Evolutionary conservation across 2,113 vertebrate genomes (phyloP).

Genomic region (Xenus cinereus): DNA sequence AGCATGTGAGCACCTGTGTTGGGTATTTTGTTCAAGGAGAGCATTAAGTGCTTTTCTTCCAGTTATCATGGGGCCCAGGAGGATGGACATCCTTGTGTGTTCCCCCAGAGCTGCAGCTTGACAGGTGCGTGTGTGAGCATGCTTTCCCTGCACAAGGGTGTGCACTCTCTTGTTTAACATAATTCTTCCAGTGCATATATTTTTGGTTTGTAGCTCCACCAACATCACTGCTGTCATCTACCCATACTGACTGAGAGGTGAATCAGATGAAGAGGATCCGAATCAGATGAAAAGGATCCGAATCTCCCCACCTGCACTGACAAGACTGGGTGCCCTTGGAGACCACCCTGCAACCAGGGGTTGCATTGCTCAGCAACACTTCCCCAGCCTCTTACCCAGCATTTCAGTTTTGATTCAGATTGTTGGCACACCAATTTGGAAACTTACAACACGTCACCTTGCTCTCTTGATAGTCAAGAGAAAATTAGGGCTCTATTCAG

Average conservation of each 20-base stretch:
- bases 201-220: not conserved
- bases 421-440: not conserved
- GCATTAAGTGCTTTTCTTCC: not conserved
- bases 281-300: accelerated
- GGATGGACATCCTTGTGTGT: not conserved
- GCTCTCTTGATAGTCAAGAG: not conserved
- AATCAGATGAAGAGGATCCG: accelerated
- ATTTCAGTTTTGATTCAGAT: not conserved
- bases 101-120: accelerated
- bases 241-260: not conserved
- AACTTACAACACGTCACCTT: not conserved
- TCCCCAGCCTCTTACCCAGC: not conserved
- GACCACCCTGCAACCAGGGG: not conserved
- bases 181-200: not conserved
- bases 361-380: not conserved
- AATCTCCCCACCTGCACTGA: accelerated
- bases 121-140: accelerated
- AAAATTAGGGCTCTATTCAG: not conserved
- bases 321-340: not conserved
- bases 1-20: not conserved
- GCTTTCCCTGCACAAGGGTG: not conserved
- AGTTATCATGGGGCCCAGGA: accelerated
- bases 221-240: not conserved
- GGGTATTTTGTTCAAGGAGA: not conserved
- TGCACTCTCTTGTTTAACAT: not conserved